phyloP scores from a whole-genome alignment of 2,797 vertebrate genomes.

The Schizothorax lantsangensis region DNA sequence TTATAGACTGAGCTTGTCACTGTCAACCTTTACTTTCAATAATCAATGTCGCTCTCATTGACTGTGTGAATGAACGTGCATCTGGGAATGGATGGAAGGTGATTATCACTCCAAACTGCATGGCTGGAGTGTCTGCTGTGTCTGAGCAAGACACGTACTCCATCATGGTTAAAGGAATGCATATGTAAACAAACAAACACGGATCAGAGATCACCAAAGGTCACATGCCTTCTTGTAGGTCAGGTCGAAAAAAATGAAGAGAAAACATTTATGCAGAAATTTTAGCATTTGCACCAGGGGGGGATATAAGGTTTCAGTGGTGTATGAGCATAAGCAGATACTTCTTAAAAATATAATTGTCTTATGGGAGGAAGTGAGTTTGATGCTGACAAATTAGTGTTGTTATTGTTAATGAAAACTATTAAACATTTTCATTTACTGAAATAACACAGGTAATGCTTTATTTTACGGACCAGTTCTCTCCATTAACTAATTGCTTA shows the following conservation, averaged over 20 bases:
- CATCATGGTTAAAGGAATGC: constrained; percentile 39
- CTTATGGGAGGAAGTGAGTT: neutral
- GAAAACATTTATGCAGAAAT: constrained; percentile 11
- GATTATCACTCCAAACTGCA: constrained; percentile 1
- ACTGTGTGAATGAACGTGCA: neutral
- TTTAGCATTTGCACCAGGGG: neutral
- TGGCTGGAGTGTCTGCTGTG: neutral
- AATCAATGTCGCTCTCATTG: constrained; percentile 33
- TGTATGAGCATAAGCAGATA: neutral
- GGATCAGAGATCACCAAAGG: constrained; percentile 41
- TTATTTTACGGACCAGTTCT: no score
- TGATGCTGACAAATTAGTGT: neutral
- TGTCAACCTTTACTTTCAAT: constrained; percentile 11
- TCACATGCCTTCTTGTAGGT: constrained; percentile 30
- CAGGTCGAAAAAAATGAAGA: neutral
- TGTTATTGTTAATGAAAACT: neutral
- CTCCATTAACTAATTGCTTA: no score
- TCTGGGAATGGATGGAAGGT: constrained; percentile 9
- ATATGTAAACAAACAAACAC: constrained; percentile 48
- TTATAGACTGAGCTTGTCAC: neutral
- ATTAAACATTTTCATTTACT: neutral
- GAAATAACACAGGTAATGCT: neutral
- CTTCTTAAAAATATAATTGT: neutral
- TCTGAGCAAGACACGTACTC: constrained; percentile 28
- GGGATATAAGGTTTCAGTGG: neutral